These are phyloP conservation scores for Leptoteleia sp. DNA, from an alignment of 1,140 invertebrate species.

Conservation along the genomic window DNA sequence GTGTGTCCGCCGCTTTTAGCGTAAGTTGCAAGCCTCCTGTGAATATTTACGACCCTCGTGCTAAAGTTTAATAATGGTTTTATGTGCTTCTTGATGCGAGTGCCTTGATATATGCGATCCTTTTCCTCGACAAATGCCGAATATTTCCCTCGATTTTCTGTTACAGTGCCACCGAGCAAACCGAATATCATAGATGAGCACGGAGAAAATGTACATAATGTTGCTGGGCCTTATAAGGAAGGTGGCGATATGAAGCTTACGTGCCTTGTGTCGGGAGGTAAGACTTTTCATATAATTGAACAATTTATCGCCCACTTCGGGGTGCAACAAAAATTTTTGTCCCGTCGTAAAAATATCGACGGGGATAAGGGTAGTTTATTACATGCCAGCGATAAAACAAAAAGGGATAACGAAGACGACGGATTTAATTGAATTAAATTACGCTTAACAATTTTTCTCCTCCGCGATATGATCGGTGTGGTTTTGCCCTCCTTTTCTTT, in stretches of 20 bases:
- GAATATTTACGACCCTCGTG: conserved; percentile 67
- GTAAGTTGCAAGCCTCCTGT: conserved; percentile 56
- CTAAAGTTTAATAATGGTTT: conserved; percentile 70
- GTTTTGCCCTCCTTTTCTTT: too few species aligned
- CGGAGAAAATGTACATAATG: conserved; percentile 85
- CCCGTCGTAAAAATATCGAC: conserved; percentile 42
- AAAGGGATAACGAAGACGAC: conserved; percentile 1
- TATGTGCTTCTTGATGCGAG: conserved; percentile 62
- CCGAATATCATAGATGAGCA: conserved; percentile 91
- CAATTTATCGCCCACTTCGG: conserved; percentile 30
- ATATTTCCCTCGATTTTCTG: conserved; percentile 69
- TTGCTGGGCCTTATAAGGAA: conserved; percentile 92
- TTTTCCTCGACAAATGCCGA: conserved; percentile 46
- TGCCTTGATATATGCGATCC: conserved; percentile 58
- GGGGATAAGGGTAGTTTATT: conserved; percentile 45
- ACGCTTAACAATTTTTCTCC: conserved; percentile 1
- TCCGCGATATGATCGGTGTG: too few species aligned
- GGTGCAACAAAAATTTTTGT: conserved; percentile 18
- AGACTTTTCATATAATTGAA: conserved; percentile 74
- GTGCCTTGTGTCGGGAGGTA: conserved; percentile 92
- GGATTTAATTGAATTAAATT: conserved; percentile 22
- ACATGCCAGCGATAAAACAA: conserved; percentile 17
- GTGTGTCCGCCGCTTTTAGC: conserved; percentile 50
- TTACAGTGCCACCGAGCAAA: conserved; percentile 90
- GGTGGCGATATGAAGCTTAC: conserved; percentile 89